Conservation (phyloP, 2,113 vertebrate genomes). For the Colinus virginianus region DNA sequence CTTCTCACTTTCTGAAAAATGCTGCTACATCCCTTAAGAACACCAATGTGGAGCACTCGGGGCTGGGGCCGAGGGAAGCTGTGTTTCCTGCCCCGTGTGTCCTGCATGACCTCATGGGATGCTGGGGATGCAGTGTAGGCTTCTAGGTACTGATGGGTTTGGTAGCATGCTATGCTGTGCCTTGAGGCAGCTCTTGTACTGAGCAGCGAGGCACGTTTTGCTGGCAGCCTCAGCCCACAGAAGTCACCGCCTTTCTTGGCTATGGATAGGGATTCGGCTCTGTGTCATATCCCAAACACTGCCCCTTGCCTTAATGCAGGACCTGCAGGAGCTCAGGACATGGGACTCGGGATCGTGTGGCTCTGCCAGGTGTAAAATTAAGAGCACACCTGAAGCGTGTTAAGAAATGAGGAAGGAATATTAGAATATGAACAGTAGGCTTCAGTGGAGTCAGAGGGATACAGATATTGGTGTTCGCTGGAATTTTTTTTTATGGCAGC, state of each 20-base stretch:
- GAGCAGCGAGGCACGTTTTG: background rate
- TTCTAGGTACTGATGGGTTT: background rate
- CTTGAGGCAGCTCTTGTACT: background rate
- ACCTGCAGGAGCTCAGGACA: background rate
- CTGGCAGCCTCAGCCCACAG: background rate
- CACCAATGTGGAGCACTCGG: background rate
- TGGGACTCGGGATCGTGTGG: background rate
- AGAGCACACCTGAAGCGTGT: background rate
- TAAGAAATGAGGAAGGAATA: background rate
- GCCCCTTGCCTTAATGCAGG: background rate
- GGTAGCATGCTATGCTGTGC: background rate
- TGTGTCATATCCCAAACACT: background rate
- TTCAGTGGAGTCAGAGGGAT: conserved; percentile 11
- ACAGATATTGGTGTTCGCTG: background rate
- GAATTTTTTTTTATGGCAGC: conserved; percentile 33
- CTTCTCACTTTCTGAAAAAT: background rate
- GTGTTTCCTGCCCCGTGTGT: background rate
- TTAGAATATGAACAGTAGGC: background rate
- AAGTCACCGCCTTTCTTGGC: background rate
- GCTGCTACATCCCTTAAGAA: background rate
- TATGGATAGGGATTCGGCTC: background rate
- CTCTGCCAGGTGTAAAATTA: background rate
- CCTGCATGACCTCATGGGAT: background rate
- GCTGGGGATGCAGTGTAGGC: background rate
- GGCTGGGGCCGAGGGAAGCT: background rate